Evolutionary conservation across 2,888 invertebrate genomes (phyloP).

Genomic region (Ellobium chinense): DNA sequence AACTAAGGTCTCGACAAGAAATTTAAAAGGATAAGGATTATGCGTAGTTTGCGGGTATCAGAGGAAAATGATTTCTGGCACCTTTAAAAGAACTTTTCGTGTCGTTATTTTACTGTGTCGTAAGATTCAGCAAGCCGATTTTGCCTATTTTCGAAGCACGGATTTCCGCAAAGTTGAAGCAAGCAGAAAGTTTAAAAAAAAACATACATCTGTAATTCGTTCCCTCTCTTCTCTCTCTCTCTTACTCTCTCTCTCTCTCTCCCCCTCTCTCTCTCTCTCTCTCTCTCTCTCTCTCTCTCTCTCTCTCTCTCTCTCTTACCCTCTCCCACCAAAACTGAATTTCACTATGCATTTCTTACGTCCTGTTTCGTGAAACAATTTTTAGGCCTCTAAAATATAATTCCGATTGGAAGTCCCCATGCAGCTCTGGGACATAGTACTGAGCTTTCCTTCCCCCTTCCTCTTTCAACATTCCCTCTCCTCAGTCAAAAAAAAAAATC

Average conservation of each 20-base stretch:
- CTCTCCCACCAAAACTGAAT: no score
- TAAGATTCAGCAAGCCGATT: neutral
- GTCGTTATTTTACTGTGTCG: neutral
- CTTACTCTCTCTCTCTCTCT: conserved; percentile 1
- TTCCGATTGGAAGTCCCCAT: no score
- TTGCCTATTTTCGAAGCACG: neutral
- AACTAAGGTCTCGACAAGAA: neutral
- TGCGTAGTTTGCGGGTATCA: neutral
- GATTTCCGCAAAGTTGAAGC: no score
- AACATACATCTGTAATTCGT: neutral
- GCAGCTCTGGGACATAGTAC: no score
- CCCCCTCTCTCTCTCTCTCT: neutral
- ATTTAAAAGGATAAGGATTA: no score
- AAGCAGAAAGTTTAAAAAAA: no score
- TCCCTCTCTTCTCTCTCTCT: neutral
- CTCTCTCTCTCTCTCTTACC: neutral
- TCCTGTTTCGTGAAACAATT: no score
- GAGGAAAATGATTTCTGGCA: neutral
- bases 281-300: neutral
- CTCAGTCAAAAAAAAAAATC: no score
- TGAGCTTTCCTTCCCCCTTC: no score
- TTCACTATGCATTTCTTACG: no score
- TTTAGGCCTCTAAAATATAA: no score
- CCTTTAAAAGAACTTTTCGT: neutral
- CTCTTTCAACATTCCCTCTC: no score